Conservation (phyloP, 2,113 vertebrate genomes). For the Vombatus ursinus region DNA sequence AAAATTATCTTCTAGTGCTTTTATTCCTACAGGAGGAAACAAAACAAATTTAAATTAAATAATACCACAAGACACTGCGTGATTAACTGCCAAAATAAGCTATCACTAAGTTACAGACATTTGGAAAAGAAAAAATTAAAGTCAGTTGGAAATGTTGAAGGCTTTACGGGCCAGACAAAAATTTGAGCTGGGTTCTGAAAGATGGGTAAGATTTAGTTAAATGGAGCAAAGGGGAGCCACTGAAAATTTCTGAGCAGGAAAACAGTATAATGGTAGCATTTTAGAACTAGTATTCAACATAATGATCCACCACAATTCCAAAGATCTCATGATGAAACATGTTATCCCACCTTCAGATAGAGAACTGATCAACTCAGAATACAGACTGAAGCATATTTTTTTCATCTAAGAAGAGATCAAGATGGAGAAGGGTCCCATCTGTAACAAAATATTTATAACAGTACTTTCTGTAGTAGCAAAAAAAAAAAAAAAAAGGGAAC, state of each 20-base stretch:
- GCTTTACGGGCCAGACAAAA: background rate
- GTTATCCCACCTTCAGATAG: background rate
- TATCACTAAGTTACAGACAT: background rate
- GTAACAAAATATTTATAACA: background rate
- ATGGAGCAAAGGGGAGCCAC: background rate
- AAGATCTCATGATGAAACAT: background rate
- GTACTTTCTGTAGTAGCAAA: background rate
- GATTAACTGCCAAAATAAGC: background rate
- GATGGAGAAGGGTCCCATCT: background rate
- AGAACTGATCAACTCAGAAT: background rate
- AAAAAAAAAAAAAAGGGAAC: background rate
- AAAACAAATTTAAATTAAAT: too few species aligned
- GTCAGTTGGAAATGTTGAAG: background rate
- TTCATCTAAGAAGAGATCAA: background rate
- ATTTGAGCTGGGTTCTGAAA: background rate
- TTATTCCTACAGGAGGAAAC: background rate
- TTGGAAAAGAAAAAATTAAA: background rate
- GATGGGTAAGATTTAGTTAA: background rate
- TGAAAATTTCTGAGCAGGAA: background rate
- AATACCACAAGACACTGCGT: background rate
- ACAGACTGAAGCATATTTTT: background rate
- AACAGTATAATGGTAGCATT: background rate
- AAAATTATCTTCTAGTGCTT: background rate
- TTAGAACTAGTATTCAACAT: background rate
- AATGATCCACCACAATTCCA: background rate